Conservation (phyloP, 1,140 invertebrate genomes). For the Pseudomyrmex sp. region DNA sequence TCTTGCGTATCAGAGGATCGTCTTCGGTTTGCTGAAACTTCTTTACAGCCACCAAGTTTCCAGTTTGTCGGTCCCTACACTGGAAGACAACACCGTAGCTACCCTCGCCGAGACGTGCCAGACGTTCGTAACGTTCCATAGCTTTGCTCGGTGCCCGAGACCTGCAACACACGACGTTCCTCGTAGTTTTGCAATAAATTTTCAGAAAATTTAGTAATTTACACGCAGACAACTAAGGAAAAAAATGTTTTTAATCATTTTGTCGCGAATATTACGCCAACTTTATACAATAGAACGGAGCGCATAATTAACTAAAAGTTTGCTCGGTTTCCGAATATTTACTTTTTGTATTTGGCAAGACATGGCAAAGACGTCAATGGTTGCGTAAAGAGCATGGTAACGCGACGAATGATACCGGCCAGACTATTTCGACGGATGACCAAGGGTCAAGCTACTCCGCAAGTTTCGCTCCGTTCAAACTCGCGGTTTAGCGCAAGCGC, state of each 20-base stretch:
- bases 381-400: slow-evolving; percentile 83
- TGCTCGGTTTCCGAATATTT: slow-evolving; percentile 50
- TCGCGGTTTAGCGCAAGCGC: slow-evolving; percentile 66
- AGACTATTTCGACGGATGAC: slow-evolving; percentile 82
- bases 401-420: slow-evolving; percentile 69
- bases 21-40: slow-evolving; percentile 99
- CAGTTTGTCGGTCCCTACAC: slow-evolving; percentile 98
- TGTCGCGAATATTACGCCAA: too few relatives aligned
- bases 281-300: not conserved
- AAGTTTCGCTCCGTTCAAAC: slow-evolving; percentile 70
- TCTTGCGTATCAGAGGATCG: slow-evolving; percentile 99
- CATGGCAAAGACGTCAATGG: slow-evolving; percentile 82
- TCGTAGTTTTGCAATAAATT: slow-evolving; percentile 19
- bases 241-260: not conserved
- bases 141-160: slow-evolving; percentile 93
- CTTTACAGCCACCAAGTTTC: slow-evolving; percentile 98
- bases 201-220: not conserved
- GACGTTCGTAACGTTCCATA: slow-evolving; percentile 99
- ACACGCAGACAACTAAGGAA: too few relatives aligned
- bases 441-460: slow-evolving; percentile 82
- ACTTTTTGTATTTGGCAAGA: slow-evolving; percentile 83
- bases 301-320: not conserved
- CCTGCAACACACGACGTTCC: slow-evolving; percentile 83
- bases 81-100: slow-evolving; percentile 99
- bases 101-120: slow-evolving; percentile 98